Percentiles rank a stretch among this genome's conserved stretches.
phyloP scores from a whole-genome alignment of 2,797 vertebrate species.

The Mus spretus region DNA sequence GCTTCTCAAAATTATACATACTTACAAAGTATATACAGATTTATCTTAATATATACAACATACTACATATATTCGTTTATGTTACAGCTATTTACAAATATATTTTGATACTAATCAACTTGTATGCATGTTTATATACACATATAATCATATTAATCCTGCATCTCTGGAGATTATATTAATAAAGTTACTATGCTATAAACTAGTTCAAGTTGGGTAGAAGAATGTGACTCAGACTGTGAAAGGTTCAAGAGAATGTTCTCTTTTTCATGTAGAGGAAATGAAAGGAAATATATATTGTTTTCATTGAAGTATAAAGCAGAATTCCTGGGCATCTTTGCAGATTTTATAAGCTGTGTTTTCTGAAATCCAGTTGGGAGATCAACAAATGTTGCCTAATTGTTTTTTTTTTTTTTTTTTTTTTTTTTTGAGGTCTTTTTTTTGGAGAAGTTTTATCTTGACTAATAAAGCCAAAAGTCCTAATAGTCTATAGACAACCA shows the following conservation, averaged over 20 bases:
- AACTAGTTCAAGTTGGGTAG: not conserved
- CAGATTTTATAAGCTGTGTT: fast-evolving
- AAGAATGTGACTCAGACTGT: not conserved
- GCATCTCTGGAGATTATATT: not conserved
- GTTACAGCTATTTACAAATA: not conserved
- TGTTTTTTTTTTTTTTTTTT: too few relatives aligned
- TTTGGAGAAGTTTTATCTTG: too few relatives aligned
- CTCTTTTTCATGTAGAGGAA: not conserved
- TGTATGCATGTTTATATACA: not conserved
- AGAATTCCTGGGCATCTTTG: too few relatives aligned
- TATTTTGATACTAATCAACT: not conserved
- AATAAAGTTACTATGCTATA: not conserved
- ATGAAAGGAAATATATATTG: not conserved
- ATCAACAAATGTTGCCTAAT: fast-evolving
- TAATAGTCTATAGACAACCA: too few relatives aligned
- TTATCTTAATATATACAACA: not conserved
- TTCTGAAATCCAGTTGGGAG: not conserved
- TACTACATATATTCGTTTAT: not conserved
- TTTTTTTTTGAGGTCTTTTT: too few relatives aligned
- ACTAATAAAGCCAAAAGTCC: too few relatives aligned
- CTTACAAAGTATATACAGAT: too few relatives aligned
- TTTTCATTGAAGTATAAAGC: too few relatives aligned
- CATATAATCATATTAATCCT: fast-evolving
- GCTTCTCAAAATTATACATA: not conserved
- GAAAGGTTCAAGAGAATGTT: not conserved